These are phyloP conservation scores for Amorpha juglandis DNA, from an alignment of 2,888 invertebrate genomes.

Conservation along the genomic window DNA sequence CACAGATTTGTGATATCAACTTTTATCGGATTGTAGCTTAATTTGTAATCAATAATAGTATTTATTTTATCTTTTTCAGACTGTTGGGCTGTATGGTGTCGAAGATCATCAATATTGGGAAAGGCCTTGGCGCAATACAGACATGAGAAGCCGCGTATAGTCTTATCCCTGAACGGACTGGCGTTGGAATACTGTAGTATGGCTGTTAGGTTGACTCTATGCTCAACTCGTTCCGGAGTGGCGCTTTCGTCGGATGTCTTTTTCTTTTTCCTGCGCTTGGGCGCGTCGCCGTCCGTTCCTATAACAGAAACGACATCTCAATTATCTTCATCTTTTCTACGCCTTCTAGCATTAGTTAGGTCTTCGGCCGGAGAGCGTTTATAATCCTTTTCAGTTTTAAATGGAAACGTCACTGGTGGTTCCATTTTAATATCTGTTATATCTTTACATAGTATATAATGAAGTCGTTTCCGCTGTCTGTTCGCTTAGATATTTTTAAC, in stretches of 20 bases:
- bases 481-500: too few species aligned
- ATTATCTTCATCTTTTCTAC: constrained; percentile 66
- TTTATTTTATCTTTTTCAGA: constrained; percentile 74
- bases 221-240: constrained; percentile 77
- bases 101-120: constrained; percentile 63
- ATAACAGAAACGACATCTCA: constrained; percentile 81
- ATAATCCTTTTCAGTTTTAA: neutral
- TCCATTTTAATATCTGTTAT: constrained; percentile 1
- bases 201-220: constrained; percentile 76
- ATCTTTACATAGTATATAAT: too few species aligned
- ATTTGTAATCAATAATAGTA: constrained; percentile 76
- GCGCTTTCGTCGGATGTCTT: constrained; percentile 73
- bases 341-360: constrained; percentile 24
- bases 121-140: constrained; percentile 75
- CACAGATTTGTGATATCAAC: constrained; percentile 71
- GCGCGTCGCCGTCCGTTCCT: constrained; percentile 71
- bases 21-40: constrained; percentile 79
- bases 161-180: constrained; percentile 78
- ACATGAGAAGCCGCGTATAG: constrained; percentile 74
- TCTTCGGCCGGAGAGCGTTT: constrained; percentile 16
- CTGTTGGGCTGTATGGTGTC: constrained; percentile 68
- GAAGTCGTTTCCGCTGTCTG: too few species aligned
- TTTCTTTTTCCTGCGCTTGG: constrained; percentile 73
- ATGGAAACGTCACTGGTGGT: neutral
- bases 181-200: constrained; percentile 80